Evolutionary conservation across 2,113 vertebrate species (phyloP).

Genomic region (Clarias gariepinus): DNA sequence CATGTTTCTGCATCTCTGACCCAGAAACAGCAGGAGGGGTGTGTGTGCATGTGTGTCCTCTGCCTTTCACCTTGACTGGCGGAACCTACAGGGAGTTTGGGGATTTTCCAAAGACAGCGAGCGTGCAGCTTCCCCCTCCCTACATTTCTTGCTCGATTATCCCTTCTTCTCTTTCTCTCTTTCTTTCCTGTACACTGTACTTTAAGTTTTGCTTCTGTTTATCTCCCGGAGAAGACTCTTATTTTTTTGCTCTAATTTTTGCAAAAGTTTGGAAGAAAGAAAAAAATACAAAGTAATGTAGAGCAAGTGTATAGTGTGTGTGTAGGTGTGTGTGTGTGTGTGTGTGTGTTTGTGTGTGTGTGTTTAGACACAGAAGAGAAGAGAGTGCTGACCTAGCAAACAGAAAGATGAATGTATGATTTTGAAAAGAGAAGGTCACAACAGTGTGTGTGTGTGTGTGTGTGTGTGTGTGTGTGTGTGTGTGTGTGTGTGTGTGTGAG

Average conservation of each 20-base stretch:
- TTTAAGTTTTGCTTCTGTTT: conserved; percentile 4
- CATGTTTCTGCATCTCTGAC: conserved; percentile 49
- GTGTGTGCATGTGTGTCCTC: conserved; percentile 62
- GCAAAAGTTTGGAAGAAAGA: background rate
- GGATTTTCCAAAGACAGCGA: conserved; percentile 71
- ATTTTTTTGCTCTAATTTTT: conserved; percentile 16
- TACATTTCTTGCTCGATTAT: background rate
- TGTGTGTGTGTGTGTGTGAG: conserved; percentile 23
- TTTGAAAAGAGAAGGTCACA: conserved; percentile 7
- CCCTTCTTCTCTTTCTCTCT: background rate
- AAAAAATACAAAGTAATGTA: background rate
- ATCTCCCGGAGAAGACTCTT: background rate
- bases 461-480: conserved; percentile 27
- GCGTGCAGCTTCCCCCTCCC: conserved; percentile 30
- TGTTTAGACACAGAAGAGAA: background rate
- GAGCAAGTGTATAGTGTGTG: background rate
- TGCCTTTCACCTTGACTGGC: conserved; percentile 74
- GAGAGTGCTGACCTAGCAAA: conserved; percentile 10
- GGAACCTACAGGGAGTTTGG: conserved; percentile 67
- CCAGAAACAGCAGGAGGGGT: conserved; percentile 67
- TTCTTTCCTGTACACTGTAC: background rate
- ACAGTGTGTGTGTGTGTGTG: conserved; percentile 23
- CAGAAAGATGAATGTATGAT: background rate
- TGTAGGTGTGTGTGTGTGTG: conserved; percentile 3
- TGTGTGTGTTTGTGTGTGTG: background rate